Percentiles rank a stretch among this genome's conserved stretches.
Evolutionary conservation across 2,888 invertebrate genomes (phyloP).

Genomic region (Pandemis corylana): DNA sequence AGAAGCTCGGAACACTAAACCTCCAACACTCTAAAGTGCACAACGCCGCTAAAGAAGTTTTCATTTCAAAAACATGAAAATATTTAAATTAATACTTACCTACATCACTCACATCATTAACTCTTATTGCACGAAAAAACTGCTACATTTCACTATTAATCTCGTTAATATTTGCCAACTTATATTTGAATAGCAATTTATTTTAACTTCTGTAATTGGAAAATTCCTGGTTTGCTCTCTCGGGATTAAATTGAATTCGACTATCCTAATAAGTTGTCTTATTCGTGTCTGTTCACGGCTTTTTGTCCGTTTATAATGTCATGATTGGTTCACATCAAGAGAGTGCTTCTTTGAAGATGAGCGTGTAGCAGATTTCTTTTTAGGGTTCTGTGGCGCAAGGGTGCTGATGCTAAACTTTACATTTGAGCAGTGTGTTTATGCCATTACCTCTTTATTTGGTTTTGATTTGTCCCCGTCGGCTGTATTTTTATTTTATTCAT

Average conservation of each 20-base stretch:
- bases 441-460: no score
- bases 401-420: no score
- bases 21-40: no score
- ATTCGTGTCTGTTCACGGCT: neutral
- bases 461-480: no score
- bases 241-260: neutral
- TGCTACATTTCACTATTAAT: neutral
- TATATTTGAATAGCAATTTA: neutral
- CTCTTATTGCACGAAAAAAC: neutral
- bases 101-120: neutral
- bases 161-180: neutral
- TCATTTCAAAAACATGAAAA: no score
- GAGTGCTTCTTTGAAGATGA: neutral
- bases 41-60: no score
- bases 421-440: no score
- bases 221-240: slow-evolving; percentile 1
- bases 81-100: no score
- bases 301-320: slow-evolving; percentile 13
- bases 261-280: slow-evolving; percentile 1
- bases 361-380: neutral
- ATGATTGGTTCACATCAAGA: slow-evolving; percentile 15
- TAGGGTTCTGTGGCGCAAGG: no score
- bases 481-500: no score
- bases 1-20: no score
- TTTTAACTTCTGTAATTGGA: slow-evolving; percentile 6